These are phyloP conservation scores for Hyalella azteca DNA, from an alignment of 2,888 invertebrate species.

Conservation along the genomic window DNA sequence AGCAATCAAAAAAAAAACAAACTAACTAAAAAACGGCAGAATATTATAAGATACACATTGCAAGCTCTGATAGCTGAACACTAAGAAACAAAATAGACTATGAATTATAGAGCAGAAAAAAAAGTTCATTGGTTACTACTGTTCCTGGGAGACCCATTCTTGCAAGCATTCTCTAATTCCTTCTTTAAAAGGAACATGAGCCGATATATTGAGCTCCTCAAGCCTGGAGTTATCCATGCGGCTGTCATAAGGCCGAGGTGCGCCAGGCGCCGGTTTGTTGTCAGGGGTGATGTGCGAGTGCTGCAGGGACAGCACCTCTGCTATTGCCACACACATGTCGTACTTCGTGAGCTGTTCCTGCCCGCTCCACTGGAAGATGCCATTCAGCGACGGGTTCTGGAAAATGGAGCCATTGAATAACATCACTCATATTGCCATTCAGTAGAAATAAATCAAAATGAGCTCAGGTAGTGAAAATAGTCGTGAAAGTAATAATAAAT, in stretches of 20 bases:
- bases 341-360: constrained; percentile 66
- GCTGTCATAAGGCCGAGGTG: constrained; percentile 64
- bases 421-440: no score
- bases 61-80: no score
- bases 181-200: constrained; percentile 63
- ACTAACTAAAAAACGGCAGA: no score
- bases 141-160: neutral
- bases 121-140: no score
- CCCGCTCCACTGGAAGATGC: constrained; percentile 67
- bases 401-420: neutral
- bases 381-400: constrained; percentile 61
- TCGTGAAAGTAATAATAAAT: no score
- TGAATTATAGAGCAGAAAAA: no score
- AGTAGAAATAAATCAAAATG: no score
- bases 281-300: constrained; percentile 63
- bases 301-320: constrained; percentile 63
- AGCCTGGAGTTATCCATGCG: constrained; percentile 62
- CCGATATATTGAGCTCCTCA: constrained; percentile 62
- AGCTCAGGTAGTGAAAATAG: no score
- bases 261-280: constrained; percentile 60
- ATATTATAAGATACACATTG: no score
- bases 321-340: constrained; percentile 65
- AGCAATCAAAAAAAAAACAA: no score
- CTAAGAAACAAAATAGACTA: no score
- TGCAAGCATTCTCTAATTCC: constrained; percentile 60